Percentiles rank a stretch among this genome's conserved stretches.
Conservation (phyloP, 2,888 invertebrate species). For the Erannis defoliaria region DNA sequence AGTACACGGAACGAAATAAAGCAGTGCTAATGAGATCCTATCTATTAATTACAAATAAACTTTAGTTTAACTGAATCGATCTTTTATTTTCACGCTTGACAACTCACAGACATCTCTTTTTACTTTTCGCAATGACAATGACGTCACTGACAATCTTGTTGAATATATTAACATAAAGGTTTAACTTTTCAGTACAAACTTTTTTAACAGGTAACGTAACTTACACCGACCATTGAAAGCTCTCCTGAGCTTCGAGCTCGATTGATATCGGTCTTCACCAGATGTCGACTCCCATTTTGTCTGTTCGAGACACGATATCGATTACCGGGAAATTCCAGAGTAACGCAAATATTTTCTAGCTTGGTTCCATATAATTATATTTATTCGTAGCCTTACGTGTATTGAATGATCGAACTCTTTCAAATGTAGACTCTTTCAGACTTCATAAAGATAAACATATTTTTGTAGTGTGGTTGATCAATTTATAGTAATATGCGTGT, state of each 20-base stretch:
- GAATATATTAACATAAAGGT: too few species aligned
- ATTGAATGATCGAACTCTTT: not conserved
- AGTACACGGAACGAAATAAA: too few species aligned
- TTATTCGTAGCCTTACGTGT: constrained; percentile 7
- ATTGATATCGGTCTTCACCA: constrained; percentile 9
- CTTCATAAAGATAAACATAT: not conserved
- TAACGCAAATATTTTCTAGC: constrained; percentile 13
- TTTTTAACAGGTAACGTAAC: too few species aligned
- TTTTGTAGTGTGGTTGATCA: not conserved
- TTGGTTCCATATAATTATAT: constrained; percentile 13
- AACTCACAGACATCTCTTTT: too few species aligned
- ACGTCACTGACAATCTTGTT: too few species aligned
- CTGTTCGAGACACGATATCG: constrained; percentile 19
- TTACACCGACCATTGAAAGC: not conserved
- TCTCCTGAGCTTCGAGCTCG: not conserved
- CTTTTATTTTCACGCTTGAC: too few species aligned
- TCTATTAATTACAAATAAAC: too few species aligned
- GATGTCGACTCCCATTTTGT: constrained; percentile 6
- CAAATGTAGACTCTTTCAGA: too few species aligned
- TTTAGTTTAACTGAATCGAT: too few species aligned
- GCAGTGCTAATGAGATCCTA: too few species aligned
- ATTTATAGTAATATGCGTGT: not conserved
- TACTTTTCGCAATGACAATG: too few species aligned
- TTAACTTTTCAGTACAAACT: too few species aligned
- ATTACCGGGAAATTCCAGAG: constrained; percentile 15